Base-by-base conservation (phyloP, 2,797 vertebrate species). In the Chiroxiphia lanceolata region DNA sequence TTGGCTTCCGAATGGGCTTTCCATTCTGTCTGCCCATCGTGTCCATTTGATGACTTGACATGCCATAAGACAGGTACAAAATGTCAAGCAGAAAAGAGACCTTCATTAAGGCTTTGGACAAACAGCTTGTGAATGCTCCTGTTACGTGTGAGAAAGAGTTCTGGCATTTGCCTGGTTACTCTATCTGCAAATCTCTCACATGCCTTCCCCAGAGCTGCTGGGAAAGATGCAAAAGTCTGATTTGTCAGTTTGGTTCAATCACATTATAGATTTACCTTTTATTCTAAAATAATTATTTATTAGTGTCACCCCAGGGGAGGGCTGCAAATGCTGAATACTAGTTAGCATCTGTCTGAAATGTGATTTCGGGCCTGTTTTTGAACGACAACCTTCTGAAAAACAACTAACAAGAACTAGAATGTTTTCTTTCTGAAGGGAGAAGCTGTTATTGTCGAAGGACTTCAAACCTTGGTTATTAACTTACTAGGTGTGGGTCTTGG, bases 121-220 rank as follows among this genome's bases (percentile, higher is more conserved):
- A 60, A 87, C 21, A 78, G 42, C 63, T 56, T 42, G 5, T n/a
- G 29, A 79, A 33, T 0, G 0, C 17, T 59, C 21, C 81, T 0
- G 1, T 63, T 51, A 31, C 0, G 0, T 13, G 13, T 1, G 1
- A 56, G 69, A 45, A 12, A 2, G 26, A 36, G 68, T 34, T 36
- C n/a, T 31, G 51, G 36, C 59, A n/a, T 77, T 50, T 84, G 40
- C 22, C 23, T 71, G 25, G 38, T 69, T 64, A 31, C 17, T 81
- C 29, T 74, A 69, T 33, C 44, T 63, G n/a, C 60, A 64, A 25
- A 47, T 23, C 53, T 18, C 22, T 15, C 0, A 9, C 17, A 0
- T 25, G 71, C 31, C 40, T 59, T 59, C 33, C 69, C 3, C n/a
- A 44, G 71, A 70, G 57, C 53, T 61, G 42, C 67, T 65, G 42